Conservation (phyloP, 2,797 vertebrate genomes). For the Pseudomugil tenellus region DNA sequence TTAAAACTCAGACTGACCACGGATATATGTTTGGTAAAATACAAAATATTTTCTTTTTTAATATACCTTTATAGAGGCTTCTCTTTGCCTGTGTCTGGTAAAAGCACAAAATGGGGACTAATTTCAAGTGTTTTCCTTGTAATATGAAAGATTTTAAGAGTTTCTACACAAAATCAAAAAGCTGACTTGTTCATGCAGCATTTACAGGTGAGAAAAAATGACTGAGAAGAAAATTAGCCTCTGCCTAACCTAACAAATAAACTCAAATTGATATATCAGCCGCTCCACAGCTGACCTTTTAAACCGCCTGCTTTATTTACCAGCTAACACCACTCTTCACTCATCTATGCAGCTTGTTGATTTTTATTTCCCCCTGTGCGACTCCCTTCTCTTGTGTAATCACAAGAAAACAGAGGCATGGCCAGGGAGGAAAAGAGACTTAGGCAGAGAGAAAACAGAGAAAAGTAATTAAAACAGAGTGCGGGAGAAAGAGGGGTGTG, state of each 20-base stretch:
- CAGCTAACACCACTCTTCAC: conserved; percentile 31
- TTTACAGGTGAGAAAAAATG: not conserved
- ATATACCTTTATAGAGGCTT: too few species aligned
- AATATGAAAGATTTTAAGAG: not conserved
- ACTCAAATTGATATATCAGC: conserved; percentile 44
- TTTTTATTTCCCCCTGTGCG: conserved; percentile 10
- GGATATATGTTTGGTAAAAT: not conserved
- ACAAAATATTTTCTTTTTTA: not conserved
- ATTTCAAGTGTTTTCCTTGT: not conserved
- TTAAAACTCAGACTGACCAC: not conserved
- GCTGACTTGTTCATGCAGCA: not conserved
- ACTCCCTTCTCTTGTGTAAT: conserved; percentile 56
- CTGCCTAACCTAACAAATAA: conserved; percentile 19
- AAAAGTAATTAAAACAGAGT: conserved; percentile 80
- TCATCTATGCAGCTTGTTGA: conserved; percentile 30
- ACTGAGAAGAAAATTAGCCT: conserved; percentile 10
- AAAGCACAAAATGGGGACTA: not conserved
- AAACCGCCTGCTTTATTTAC: conserved; percentile 31
- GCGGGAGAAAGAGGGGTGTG: conserved; percentile 56
- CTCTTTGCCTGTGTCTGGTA: not conserved
- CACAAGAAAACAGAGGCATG: conserved; percentile 56
- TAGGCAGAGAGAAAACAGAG: conserved; percentile 49
- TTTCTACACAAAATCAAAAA: not conserved
- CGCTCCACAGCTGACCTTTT: conserved; percentile 42
- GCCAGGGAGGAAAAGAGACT: conserved; percentile 49